These are phyloP conservation scores for Anthopleura xanthogrammica DNA, from an alignment of 92 coral and sea anemone genomes.

Conservation along the genomic window DNA sequence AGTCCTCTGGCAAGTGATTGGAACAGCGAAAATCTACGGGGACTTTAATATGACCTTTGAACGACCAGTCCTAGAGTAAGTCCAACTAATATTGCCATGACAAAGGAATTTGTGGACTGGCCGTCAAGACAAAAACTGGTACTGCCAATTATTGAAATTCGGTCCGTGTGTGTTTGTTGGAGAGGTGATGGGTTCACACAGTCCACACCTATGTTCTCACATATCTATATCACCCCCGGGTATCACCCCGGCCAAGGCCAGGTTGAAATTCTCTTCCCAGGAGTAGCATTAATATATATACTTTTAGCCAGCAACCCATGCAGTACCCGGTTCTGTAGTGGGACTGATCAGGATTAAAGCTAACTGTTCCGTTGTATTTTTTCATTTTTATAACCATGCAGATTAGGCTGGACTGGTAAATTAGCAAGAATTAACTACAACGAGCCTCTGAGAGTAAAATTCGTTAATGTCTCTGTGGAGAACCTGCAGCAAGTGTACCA, in stretches of 20 bases:
- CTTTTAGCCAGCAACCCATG: no score
- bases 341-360: not conserved
- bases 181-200: no score
- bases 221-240: no score
- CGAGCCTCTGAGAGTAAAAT: slow-evolving; percentile 63
- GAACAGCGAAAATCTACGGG: slow-evolving; percentile 59
- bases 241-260: no score
- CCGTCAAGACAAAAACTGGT: no score
- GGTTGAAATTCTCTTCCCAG: not conserved
- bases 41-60: slow-evolving; percentile 65
- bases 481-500: slow-evolving; percentile 61
- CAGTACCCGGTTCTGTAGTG: no score
- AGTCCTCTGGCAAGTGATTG: slow-evolving; percentile 58
- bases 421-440: slow-evolving; percentile 61
- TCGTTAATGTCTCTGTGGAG: slow-evolving; percentile 61
- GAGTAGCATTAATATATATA: not conserved
- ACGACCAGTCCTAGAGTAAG: slow-evolving; percentile 81
- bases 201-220: no score
- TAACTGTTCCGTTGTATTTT: not conserved
- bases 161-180: no score
- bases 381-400: slow-evolving; percentile 4
- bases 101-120: no score
- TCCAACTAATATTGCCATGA: not conserved
- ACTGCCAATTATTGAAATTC: no score
- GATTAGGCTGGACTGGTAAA: slow-evolving; percentile 62